These are phyloP conservation scores for Geophilus truncorum DNA, from an alignment of 2,888 invertebrate species.

Conservation along the genomic window DNA sequence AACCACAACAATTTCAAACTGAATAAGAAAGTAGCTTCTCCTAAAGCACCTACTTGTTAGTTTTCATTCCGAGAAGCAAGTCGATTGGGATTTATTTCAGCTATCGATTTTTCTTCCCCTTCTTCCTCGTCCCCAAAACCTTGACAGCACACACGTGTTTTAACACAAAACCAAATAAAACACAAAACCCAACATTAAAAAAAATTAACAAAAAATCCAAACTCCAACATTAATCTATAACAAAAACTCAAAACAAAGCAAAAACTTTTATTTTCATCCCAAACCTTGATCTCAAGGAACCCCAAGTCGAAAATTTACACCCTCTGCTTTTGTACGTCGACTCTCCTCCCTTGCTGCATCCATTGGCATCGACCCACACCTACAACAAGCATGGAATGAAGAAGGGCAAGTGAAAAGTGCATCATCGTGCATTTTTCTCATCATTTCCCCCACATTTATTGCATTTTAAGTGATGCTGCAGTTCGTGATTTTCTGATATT, in stretches of 20 bases:
- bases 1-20: not conserved
- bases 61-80: not conserved
- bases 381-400: not conserved
- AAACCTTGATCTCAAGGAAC: not conserved
- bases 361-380: slow-evolving; percentile 29
- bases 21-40: not conserved
- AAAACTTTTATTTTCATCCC: not conserved
- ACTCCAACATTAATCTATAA: no score
- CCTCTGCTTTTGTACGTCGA: not conserved
- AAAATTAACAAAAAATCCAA: no score
- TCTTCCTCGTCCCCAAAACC: not conserved
- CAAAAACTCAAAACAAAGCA: no score
- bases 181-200: no score
- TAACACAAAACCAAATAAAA: not conserved
- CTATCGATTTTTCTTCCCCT: not conserved
- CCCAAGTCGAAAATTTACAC: not conserved
- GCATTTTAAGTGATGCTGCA: no score
- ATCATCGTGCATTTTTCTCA: not conserved
- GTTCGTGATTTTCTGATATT: no score
- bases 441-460: not conserved
- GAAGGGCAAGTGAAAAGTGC: not conserved
- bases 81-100: not conserved
- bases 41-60: not conserved
- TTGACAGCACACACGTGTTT: not conserved
- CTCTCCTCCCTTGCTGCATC: slow-evolving; percentile 34